Base-by-base conservation (phyloP, 92 coral and sea anemone genomes). In the Porites lobata region DNA sequence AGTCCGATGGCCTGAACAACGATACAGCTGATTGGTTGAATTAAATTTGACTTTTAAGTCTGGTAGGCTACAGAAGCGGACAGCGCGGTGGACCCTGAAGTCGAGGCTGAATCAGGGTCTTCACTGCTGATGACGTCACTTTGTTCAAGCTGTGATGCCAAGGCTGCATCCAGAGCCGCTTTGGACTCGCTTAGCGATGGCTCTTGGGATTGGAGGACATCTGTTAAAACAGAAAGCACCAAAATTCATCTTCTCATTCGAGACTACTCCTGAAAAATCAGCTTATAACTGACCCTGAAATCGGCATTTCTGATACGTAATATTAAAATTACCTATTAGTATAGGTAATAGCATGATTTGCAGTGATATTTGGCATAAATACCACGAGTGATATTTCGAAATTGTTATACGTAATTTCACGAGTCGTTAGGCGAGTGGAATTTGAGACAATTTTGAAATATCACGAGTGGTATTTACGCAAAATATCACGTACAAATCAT, bases 121-220 rank as follows among this genome's bases (percentile, higher is more conserved):
- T 86, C 65, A 9, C 76, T 81, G 22, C 65, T 81, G 72, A 91
- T 91, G 82, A 82, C 94, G 63, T 74, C 89, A 57, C 58, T 86
- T 38, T 91, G 93, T 21, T 80, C 84, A 10, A 94, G 86, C 80
- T 94, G 95, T 68, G 93, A 67, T 18, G 94, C 93, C 10, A 94
- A 87, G 5, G 77, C 90, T 11, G 91, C 90, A 43, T 92, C 94
- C 68, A 94, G 82, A 7, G 89, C 92, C 19, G 95, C 90, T 81
- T 94, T 94, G 3, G 87, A 92, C 13, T 66, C 86, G 64, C 50
- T 74, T 57, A 93, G 85, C 47, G 90, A 38, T 22, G 92, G 83
- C 65, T 87, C 91, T 22, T 91, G 96, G 57, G 83, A 83, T 17
- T 88, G 87, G 17, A 93, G 78, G 7, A 83, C 94, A 21, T 20